phyloP scores from a whole-genome alignment of 2,888 invertebrate genomes.

The Aplocera efformata region DNA sequence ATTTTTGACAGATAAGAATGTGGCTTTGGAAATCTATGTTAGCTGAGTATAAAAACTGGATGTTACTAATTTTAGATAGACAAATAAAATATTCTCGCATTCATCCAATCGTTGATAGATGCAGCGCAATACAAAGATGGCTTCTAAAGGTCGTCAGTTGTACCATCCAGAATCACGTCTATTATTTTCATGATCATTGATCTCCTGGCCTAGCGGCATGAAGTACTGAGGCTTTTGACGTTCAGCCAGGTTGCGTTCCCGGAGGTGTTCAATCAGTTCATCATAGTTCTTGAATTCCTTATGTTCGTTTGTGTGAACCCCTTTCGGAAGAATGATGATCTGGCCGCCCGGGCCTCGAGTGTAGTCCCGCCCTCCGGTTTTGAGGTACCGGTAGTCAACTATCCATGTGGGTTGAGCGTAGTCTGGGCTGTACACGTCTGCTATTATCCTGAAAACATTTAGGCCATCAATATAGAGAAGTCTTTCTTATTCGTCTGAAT shows the following conservation, averaged over 20 bases:
- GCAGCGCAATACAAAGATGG: neutral
- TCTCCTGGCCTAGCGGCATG: constrained; percentile 25
- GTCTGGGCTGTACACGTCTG: constrained; percentile 56
- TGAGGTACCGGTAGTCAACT: constrained; percentile 65
- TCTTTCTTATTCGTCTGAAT: too few species aligned
- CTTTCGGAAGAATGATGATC: constrained; percentile 58
- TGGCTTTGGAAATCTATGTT: too few species aligned
- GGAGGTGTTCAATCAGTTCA: constrained; percentile 54
- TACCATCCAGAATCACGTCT: constrained; percentile 5
- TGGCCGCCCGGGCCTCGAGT: constrained; percentile 62
- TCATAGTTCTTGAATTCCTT: constrained; percentile 57
- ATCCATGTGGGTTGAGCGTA: constrained; percentile 59
- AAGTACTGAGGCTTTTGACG: constrained; percentile 21
- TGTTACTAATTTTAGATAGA: too few species aligned
- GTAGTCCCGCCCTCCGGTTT: constrained; percentile 64
- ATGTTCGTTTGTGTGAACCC: constrained; percentile 40
- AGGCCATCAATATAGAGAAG: neutral
- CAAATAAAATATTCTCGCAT: too few species aligned
- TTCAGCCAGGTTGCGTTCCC: constrained; percentile 46
- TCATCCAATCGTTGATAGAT: too few species aligned
- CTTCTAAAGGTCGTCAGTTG: constrained; percentile 5
- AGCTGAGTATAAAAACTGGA: too few species aligned
- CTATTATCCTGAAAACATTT: constrained; percentile 48
- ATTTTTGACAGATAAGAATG: too few species aligned
- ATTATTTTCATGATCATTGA: constrained; percentile 2